Evolutionary conservation across 1,140 invertebrate species (phyloP).

Genomic region (Solen grandis): DNA sequence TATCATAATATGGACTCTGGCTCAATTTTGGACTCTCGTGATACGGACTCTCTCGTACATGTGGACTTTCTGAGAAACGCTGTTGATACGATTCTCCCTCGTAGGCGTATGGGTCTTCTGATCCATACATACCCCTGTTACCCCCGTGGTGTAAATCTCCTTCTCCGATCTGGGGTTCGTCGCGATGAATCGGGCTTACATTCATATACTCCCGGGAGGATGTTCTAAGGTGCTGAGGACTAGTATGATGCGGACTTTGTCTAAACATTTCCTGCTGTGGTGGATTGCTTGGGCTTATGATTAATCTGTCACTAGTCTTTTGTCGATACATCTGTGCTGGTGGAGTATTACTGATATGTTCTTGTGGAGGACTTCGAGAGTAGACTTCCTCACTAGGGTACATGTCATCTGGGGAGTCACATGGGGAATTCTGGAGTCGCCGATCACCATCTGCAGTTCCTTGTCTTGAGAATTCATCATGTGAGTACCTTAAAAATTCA

Average conservation of each 20-base stretch:
- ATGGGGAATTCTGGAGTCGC: conserved; percentile 41
- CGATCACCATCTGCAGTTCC: conserved; percentile 28
- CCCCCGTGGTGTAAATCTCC: conserved; percentile 12
- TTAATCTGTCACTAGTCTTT: conserved; percentile 15
- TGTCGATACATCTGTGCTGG: background rate
- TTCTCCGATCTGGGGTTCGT: conserved; percentile 21
- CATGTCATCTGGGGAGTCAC: conserved; percentile 23
- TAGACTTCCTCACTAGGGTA: conserved; percentile 34
- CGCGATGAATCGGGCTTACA: conserved; percentile 34
- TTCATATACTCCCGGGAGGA: conserved; percentile 29
- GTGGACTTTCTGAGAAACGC: conserved; percentile 25
- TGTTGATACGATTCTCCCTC: conserved; percentile 37
- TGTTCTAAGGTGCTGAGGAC: background rate
- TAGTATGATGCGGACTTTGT: conserved; percentile 11
- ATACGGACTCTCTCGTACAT: conserved; percentile 29
- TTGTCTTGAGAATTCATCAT: conserved; percentile 50
- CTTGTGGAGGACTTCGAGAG: background rate
- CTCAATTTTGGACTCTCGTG: background rate
- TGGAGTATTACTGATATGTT: background rate
- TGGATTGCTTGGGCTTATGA: conserved; percentile 32
- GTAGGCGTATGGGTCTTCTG: background rate
- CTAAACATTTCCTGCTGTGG: background rate
- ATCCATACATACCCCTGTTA: background rate
- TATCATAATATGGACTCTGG: background rate
- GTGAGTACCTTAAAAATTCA: conserved; percentile 42